Evolutionary conservation across 2,888 invertebrate genomes (phyloP), one percentile per base, ranked within the genome.

Genomic region (Melanotus villosus): DNA sequence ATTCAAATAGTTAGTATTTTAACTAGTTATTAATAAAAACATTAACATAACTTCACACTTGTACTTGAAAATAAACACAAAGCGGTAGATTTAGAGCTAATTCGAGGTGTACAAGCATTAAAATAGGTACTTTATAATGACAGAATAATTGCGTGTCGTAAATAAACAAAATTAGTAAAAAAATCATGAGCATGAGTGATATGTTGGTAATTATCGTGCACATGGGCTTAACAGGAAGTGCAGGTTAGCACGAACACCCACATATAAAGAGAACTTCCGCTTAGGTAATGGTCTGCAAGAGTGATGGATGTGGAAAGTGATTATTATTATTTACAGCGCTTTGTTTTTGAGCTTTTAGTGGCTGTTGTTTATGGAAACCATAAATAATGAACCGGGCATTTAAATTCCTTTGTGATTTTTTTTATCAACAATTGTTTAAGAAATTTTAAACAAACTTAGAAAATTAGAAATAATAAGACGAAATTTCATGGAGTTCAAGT

Each of bases 201-300:
- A 78, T 77, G 74, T 64, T 67, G 70, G 76, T 76, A 77, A 77
- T 76, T 76, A 75, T 69, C 71, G 60, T 65, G 76, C 80, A 80
- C 78, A 80, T 80, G 80, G 81, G 79, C 79, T 76, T 74, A 78
- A 75, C 81, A 80, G 84, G 84, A 84, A 83, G 77, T 79, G 79
- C 82, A 82, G 82, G 83, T 84, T 83, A 83, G 82, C 84, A 83
- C 83, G 83, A 82, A 83, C 83, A 80, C 81, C 81, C 82, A 79
- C 82, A 80, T 80, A 82, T 82, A 84, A 84, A 84, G 81, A 81
- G 79, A 79, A 81, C 81, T 84, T 84, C 84, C 84, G 81, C 74
- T 78, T 80, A 80, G 81, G 80, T 83, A 83, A 84, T 83, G 82
- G 82, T 80, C 82, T 80, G 80, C 80, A 77, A 81, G 81, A 81